These are phyloP conservation scores for Danaus plexippus DNA, from an alignment of 1,140 invertebrate genomes.

Conservation along the genomic window DNA sequence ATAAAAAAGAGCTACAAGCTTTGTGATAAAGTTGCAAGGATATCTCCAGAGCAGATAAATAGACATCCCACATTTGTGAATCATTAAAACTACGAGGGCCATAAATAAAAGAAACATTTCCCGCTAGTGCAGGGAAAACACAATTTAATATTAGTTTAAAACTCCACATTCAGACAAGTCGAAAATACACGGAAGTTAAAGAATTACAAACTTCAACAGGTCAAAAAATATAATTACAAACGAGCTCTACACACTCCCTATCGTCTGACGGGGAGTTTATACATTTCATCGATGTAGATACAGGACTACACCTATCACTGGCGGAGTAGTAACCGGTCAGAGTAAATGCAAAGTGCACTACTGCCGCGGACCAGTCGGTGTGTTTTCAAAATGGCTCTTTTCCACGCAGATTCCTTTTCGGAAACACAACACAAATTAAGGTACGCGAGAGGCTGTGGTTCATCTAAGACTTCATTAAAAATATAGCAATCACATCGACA, in stretches of 20 bases:
- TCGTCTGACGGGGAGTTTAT: conserved; percentile 43
- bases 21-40: no score
- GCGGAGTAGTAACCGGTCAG: conserved; percentile 29
- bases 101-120: conserved; percentile 42
- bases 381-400: conserved; percentile 81
- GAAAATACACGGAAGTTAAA: conserved; percentile 54
- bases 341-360: conserved; percentile 65
- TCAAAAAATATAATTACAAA: conserved; percentile 59
- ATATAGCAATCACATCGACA: neutral
- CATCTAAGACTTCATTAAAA: neutral
- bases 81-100: conserved; percentile 1
- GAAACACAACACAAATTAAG: conserved; percentile 79
- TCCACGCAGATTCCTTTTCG: conserved; percentile 75
- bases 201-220: conserved; percentile 51
- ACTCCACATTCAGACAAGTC: conserved; percentile 64
- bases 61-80: no score
- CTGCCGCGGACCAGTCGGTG: conserved; percentile 71
- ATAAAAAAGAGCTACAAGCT: no score
- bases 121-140: conserved; percentile 43
- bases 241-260: conserved; percentile 47
- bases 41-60: no score
- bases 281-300: conserved; percentile 45
- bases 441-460: conserved; percentile 34
- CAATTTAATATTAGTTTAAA: conserved; percentile 65
- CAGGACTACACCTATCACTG: conserved; percentile 40